Evolutionary conservation across 64 coral and sea anemone genomes (phyloP).

Genomic region (Dendrophyllia cribrosa): DNA sequence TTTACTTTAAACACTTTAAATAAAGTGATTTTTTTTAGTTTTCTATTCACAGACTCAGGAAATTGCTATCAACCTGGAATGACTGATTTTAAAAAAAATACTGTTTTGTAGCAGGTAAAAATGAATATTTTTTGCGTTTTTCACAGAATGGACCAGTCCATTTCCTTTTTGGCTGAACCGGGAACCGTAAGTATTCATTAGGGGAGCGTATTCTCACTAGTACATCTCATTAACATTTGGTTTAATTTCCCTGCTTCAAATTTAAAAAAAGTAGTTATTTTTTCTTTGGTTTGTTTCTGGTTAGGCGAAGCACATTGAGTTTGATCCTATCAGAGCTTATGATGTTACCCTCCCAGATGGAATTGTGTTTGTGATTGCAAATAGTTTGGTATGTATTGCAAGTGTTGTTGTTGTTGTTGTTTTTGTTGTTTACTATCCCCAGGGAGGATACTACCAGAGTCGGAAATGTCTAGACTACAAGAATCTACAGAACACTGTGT

Average conservation of each 20-base stretch:
- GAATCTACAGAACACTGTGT: no score
- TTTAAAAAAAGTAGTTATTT: not conserved
- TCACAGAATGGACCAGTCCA: constrained; percentile 87
- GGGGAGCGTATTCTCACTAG: not conserved
- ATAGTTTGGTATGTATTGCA: constrained; percentile 83
- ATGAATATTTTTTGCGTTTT: not conserved
- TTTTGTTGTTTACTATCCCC: not conserved
- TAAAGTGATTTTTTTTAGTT: no score
- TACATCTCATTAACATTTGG: not conserved
- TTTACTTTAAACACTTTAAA: no score
- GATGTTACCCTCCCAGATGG: constrained; percentile 91
- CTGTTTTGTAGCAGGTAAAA: not conserved
- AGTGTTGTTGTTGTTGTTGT: not conserved
- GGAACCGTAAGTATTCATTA: constrained; percentile 81
- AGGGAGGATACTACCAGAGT: no score
- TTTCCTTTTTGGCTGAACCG: constrained; percentile 84
- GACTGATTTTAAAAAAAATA: no score
- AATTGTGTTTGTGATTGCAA: constrained; percentile 96
- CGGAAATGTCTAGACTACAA: no score
- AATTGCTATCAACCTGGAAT: no score
- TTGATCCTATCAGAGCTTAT: constrained; percentile 86
- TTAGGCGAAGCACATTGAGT: constrained; percentile 98
- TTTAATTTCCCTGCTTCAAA: not conserved
- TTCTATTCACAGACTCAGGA: no score
- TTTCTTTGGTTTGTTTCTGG: not conserved